Conservation (phyloP, 2,888 invertebrate species). For the Hofmannophila pseudospretella region DNA sequence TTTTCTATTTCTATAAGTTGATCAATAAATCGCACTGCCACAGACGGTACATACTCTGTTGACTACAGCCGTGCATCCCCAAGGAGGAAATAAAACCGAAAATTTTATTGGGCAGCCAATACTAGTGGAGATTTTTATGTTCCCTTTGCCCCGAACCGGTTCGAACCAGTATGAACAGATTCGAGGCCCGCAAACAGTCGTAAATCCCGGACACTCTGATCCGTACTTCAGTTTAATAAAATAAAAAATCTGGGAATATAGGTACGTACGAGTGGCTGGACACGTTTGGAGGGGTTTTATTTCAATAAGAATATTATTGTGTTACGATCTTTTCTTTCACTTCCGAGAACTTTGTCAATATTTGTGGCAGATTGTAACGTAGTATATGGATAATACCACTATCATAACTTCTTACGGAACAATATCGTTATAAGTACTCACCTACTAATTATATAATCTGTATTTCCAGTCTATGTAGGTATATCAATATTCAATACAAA, state of each 20-base stretch:
- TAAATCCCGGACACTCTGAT: constrained; percentile 56
- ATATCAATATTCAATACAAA: too few species aligned
- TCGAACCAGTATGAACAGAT: constrained; percentile 41
- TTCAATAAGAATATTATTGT: too few species aligned
- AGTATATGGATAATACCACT: too few species aligned
- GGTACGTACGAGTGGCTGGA: too few species aligned
- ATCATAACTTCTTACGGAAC: too few species aligned
- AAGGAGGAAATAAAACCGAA: constrained; percentile 41
- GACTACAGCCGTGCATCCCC: constrained; percentile 3
- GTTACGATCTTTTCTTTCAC: too few species aligned
- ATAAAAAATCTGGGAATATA: constrained; percentile 21
- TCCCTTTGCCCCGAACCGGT: constrained; percentile 14
- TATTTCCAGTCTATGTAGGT: too few species aligned
- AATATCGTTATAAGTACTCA: too few species aligned
- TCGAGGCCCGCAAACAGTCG: constrained; percentile 54
- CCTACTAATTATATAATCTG: too few species aligned
- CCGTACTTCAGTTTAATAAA: constrained; percentile 33
- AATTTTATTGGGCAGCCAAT: constrained; percentile 43
- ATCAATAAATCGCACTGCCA: neutral
- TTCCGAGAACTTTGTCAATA: constrained; percentile 8
- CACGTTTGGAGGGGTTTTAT: constrained; percentile 43
- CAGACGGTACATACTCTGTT: neutral
- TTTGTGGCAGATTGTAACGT: too few species aligned
- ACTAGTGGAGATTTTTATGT: constrained; percentile 50
- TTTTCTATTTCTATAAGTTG: too few species aligned